Evolutionary conservation across 2,888 invertebrate species (phyloP), one percentile per base, ranked within the genome.

Genomic region (Anoncus sp.): DNA sequence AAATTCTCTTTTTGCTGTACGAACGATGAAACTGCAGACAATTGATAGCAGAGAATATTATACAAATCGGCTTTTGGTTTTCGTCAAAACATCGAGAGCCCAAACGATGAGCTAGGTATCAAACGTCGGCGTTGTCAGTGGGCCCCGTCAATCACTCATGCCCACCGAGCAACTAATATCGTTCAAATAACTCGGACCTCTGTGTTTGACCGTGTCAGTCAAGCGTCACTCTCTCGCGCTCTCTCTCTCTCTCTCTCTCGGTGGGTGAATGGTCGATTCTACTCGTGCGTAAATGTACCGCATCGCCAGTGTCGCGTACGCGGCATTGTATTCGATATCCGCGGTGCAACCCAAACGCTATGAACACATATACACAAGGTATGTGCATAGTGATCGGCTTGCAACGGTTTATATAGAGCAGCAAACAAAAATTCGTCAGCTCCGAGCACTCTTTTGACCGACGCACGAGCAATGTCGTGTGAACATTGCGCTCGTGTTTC

Each of bases 191-290:
- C 80, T 78, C 69, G 77, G 70, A 78, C 49, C 72, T 77, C 80
- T 72, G 70, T 79, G 75, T 80, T 79, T 80, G 77, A 80, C 73
- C 79, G 74, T 80, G 82, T 80, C 82, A 75, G 75, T 82, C 82
- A 82, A 75, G 69, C 70, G 75, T 75, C 71, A 65, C 74, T 69
- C 74, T 60, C n/a, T n/a, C n/a, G n/a, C n/a, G n/a, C n/a, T n/a
- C n/a, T n/a, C n/a, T n/a, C n/a, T n/a, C n/a, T n/a, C n/a, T n/a
- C n/a, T n/a, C n/a, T n/a, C n/a, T n/a, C 73, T 73, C 74, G 67
- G 59, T 51, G 75, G 60, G 62, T 70, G 53, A 78, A 73, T 76
- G 73, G 78, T 81, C 70, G 70, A 69, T 73, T 60, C 70, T 53
- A 59, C 20, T 51, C 27, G 16, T 35, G 43, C 69, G 47, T 62